Evolutionary conservation across 2,797 vertebrate genomes (phyloP), one percentile per base, ranked within the genome.

Genomic region (Cyprinodon diabolis): DNA sequence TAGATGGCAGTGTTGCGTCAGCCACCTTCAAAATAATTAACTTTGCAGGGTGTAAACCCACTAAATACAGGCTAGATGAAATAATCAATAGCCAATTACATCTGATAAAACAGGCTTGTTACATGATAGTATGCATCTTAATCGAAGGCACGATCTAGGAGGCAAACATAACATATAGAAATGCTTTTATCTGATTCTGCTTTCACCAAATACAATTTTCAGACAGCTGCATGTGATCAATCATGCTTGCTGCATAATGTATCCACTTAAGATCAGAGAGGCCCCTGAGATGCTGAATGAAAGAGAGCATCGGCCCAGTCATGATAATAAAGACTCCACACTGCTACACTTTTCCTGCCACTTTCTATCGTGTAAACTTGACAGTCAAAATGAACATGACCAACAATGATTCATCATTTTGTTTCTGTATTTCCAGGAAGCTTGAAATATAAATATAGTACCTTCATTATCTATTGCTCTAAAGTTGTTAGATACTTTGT

Each of bases 1-100:
- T 84, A 90, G 91, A 81, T 86, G 90, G 83, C 83, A 82, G 75
- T 75, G 65, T 60, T 82, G 84, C 56, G 52, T 74, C 37, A 10
- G 10, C 35, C 1, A 12, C 17, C 9, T 57, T 14, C 3, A 68
- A 66, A 69, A 30, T 10, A 43, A 10, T 12, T n/a, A 25, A 1
- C 19, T 2, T 48, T 8, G 35, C 14, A 23, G 15, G 68, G 4
- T 40, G 19, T 30, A 67, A 55, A 30, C 30, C 17, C 30, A 11
- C n/a, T 69, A 25, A 56, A 17, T 9, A 17, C 62, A 14, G 17
- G 7, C 5, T 37, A 72, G 47, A 77, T 69, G 45, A 48, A 25
- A 60, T 66, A 19, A 25, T 43, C 2, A 6, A 47, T 52, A 56
- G 49, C 1, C 8, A 23, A 30, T 63, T 11, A 0, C 23, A 56